phyloP scores from a whole-genome alignment of 1,140 invertebrate species.

The Pemphigus obesinymphae region DNA sequence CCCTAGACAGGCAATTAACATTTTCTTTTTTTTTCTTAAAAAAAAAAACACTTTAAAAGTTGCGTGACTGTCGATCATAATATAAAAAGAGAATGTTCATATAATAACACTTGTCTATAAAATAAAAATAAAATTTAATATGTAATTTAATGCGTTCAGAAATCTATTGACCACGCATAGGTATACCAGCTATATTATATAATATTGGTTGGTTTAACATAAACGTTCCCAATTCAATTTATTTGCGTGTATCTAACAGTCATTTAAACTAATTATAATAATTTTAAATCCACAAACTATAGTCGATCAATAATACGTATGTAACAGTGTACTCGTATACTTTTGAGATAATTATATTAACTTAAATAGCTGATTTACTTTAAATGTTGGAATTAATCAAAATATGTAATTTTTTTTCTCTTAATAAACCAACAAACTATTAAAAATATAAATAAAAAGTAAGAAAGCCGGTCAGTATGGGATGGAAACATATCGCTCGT shows the following conservation, averaged over 20 bases:
- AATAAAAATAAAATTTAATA: background rate
- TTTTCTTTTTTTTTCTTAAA: constrained; percentile 6
- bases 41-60: constrained; percentile 14
- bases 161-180: background rate
- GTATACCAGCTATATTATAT: no score
- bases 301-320: no score
- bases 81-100: constrained; percentile 11
- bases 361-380: no score
- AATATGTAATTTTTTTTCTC: no score
- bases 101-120: background rate
- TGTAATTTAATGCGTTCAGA: background rate
- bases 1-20: constrained; percentile 17
- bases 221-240: background rate
- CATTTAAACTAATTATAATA: background rate
- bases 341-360: no score
- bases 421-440: no score
- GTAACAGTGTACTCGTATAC: no score
- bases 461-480: no score
- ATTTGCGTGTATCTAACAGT: background rate
- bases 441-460: no score
- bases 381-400: no score
- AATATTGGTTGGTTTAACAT: background rate
- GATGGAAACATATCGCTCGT: no score
- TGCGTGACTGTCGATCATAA: background rate
- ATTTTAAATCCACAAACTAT: background rate